Evolutionary conservation across 2,113 vertebrate genomes (phyloP).

Genomic region (Cyprinodon variegatus): DNA sequence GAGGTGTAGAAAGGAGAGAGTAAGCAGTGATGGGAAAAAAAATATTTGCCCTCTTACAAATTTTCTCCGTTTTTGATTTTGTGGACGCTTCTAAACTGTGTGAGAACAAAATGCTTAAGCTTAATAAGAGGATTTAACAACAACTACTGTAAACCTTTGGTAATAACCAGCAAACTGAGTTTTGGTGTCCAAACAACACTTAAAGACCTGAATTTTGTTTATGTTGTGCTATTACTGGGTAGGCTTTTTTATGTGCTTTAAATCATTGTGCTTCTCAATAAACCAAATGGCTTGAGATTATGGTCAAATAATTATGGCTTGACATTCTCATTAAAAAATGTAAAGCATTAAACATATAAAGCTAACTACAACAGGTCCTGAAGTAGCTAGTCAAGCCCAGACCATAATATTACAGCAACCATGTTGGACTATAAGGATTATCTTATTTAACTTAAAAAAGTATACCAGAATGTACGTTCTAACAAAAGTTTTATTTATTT

Average conservation of each 20-base stretch:
- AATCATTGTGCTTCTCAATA: background rate
- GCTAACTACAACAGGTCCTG: no score
- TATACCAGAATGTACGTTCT: background rate
- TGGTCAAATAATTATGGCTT: no score
- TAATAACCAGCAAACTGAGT: no score
- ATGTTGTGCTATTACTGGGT: background rate
- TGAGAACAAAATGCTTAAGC: no score
- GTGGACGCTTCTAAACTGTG: no score
- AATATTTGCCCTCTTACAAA: background rate
- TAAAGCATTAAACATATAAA: no score
- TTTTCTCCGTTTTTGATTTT: background rate
- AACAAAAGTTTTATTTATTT: background rate
- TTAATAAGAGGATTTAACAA: no score
- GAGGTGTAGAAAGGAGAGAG: background rate
- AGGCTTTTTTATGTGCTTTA: background rate
- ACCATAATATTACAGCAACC: background rate
- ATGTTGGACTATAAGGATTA: background rate
- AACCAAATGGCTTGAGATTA: no score
- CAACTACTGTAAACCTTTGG: no score
- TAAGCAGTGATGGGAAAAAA: background rate
- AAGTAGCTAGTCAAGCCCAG: background rate
- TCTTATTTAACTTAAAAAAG: background rate
- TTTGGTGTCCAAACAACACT: no score
- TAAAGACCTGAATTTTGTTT: no score
- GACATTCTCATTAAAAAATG: no score